Evolutionary conservation across 2,888 invertebrate genomes (phyloP), one percentile per base, ranked within the genome.

Genomic region (Biston betularia): DNA sequence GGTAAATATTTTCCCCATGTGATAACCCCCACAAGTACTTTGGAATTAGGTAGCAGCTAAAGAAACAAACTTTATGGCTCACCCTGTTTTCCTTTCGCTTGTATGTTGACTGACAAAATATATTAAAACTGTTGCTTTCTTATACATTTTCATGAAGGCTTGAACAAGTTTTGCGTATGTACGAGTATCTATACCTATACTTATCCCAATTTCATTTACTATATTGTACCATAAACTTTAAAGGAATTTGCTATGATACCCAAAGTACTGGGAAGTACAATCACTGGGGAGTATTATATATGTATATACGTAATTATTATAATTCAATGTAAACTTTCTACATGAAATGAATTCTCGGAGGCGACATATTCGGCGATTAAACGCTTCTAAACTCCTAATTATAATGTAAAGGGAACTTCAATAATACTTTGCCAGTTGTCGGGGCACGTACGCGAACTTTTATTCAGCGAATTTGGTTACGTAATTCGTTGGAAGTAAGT

Each of bases 401-500:
- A 87, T 82, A 85, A 84, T 85, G 83, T 82, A 80, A 82, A 84
- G 81, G 78, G 77, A 85, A 84, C 81, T 87, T 85, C 79, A 85
- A 85, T 87, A 88, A 88, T 87, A 87, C 88, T 87, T 86, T 82
- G 81, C 81, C 83, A 82, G 84, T 87, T 85, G 85, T 88, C 82
- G 81, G 79, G 82, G 85, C 86, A 89, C 88, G 89, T 89, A 87
- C 86, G 85, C 72, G 80, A 89, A 90, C 86, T 90, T 91, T 88
- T 89, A 89, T 90, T 87, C 84, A 79, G 80, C 82, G 84, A 88
- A 88, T 90, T 90, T 85, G 86, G 88, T 87, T 89, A 87, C 84
- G 87, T 90, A 90, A 90, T 92, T 90, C 88, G 78, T 84, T 87
- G 86, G 85, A 89, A 89, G 48, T 58, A 38, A 38, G 49, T 49